Evolutionary conservation across 1,140 invertebrate genomes (phyloP).

Genomic region (Limonius californicus): DNA sequence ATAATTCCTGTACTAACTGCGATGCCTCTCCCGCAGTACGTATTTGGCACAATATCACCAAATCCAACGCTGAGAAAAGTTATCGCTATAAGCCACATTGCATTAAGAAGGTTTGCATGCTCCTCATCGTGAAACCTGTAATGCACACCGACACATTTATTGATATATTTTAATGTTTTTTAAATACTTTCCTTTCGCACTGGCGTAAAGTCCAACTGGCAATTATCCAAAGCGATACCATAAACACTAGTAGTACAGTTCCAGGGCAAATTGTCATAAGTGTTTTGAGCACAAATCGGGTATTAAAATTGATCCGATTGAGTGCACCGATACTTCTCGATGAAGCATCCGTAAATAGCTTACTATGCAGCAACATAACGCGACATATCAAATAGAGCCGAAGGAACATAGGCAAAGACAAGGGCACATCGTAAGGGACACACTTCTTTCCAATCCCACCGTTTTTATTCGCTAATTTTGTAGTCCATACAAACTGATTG

Average conservation of each 20-base stretch:
- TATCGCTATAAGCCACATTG: slow-evolving; percentile 98
- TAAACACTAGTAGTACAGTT: slow-evolving; percentile 95
- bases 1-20: slow-evolving; percentile 98
- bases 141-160: background rate
- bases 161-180: background rate
- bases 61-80: slow-evolving; percentile 98
- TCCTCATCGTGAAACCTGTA: slow-evolving; percentile 92
- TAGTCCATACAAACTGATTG: slow-evolving; percentile 95
- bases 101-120: slow-evolving; percentile 95
- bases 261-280: slow-evolving; percentile 99
- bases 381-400: slow-evolving; percentile 98
- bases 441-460: slow-evolving; percentile 76
- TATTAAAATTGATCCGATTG: slow-evolving; percentile 99
- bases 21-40: slow-evolving; percentile 97
- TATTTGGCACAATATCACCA: slow-evolving; percentile 99
- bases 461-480: slow-evolving; percentile 88
- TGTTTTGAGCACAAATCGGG: slow-evolving; percentile 97
- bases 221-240: slow-evolving; percentile 99
- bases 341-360: slow-evolving; percentile 98
- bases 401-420: slow-evolving; percentile 99
- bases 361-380: slow-evolving; percentile 98
- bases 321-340: slow-evolving; percentile 92
- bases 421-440: slow-evolving; percentile 92
- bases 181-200: slow-evolving; percentile 78
- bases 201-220: slow-evolving; percentile 97